phyloP scores from a whole-genome alignment of 2,113 vertebrate genomes.

The Physeter macrocephalus region DNA sequence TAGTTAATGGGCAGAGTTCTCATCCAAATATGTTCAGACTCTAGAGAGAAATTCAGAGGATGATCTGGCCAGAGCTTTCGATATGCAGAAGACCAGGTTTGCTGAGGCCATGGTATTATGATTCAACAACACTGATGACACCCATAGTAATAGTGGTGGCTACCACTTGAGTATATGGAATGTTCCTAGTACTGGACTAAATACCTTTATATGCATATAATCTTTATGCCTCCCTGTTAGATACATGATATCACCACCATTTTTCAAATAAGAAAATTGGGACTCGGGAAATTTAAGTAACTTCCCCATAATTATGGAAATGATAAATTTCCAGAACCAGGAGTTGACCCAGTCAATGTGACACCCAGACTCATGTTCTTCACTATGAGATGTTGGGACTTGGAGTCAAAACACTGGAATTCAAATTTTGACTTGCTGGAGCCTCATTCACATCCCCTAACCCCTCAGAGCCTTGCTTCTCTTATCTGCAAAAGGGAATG shows the following conservation, averaged over 20 bases:
- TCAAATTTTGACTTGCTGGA: neutral
- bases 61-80: neutral
- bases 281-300: neutral
- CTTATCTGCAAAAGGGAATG: neutral
- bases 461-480: neutral
- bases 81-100: neutral
- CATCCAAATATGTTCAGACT: neutral
- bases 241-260: neutral
- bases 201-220: neutral
- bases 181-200: neutral
- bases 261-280: neutral
- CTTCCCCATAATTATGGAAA: neutral
- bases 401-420: neutral
- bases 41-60: neutral
- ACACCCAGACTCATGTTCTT: neutral
- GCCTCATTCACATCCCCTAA: neutral
- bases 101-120: fast-evolving
- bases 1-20: neutral
- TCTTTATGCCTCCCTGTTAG: neutral
- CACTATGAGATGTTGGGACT: neutral
- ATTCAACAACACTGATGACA: neutral
- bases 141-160: too few species aligned
- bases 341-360: neutral
- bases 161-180: neutral
- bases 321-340: neutral